phyloP scores from a whole-genome alignment of 2,888 invertebrate genomes.

The Sarcophaga subvicina region DNA sequence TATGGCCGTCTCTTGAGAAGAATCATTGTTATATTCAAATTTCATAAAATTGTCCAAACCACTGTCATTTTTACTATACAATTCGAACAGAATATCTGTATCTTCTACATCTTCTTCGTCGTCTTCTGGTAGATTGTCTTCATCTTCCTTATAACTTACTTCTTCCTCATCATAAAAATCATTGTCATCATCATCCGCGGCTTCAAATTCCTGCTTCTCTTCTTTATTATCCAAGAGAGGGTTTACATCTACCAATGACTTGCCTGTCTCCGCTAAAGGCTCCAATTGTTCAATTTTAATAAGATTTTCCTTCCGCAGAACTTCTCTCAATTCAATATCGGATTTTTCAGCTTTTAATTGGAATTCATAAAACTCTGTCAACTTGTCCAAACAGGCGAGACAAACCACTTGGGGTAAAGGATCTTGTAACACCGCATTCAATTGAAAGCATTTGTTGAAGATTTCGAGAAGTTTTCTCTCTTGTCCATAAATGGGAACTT shows the following conservation, averaged over 20 bases:
- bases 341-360: constrained; percentile 64
- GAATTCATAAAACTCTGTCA: constrained; percentile 61
- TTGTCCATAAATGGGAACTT: constrained; percentile 36
- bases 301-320: constrained; percentile 18
- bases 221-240: not conserved
- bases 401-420: constrained; percentile 70
- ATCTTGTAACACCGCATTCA: constrained; percentile 66
- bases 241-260: not conserved
- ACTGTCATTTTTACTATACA: constrained; percentile 57
- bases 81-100: constrained; percentile 58
- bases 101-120: constrained; percentile 50
- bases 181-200: constrained; percentile 3
- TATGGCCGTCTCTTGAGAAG: not conserved
- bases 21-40: not conserved
- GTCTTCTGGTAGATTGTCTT: constrained; percentile 34
- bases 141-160: constrained; percentile 31
- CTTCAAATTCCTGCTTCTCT: constrained; percentile 9
- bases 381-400: constrained; percentile 60
- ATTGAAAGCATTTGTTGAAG: constrained; percentile 68
- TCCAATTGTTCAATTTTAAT: not conserved
- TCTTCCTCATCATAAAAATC: constrained; percentile 6
- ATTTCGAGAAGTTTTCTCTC: constrained; percentile 62
- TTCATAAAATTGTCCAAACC: constrained; percentile 45
- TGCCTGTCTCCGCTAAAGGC: not conserved
- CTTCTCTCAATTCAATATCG: constrained; percentile 52